A percentile compares a stretch with the other conserved stretches of the same genome.
These are phyloP conservation scores for Mastomys natalensis DNA, from an alignment of 2,113 vertebrate species.

Conservation along the genomic window DNA sequence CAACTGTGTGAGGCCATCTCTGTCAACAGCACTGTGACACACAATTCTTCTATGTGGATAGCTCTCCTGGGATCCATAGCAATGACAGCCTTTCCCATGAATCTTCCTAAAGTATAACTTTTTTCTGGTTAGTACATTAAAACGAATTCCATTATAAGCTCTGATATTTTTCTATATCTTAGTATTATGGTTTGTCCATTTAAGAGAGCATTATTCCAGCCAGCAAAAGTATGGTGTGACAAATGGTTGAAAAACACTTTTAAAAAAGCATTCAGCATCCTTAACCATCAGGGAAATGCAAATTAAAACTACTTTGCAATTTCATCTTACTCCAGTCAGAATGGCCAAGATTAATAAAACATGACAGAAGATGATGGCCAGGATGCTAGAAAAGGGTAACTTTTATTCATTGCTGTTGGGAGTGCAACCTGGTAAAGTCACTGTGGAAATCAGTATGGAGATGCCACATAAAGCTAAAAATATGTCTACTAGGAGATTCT, in stretches of 20 bases:
- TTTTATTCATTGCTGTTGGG: background rate
- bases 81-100: background rate
- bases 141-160: background rate
- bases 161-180: background rate
- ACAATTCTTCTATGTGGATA: background rate
- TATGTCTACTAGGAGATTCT: background rate
- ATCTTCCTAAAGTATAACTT: slow-evolving; percentile 26
- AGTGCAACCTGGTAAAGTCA: background rate
- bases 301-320: background rate
- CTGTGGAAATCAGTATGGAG: background rate
- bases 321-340: background rate
- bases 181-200: background rate
- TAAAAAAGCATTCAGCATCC: background rate
- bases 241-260: background rate
- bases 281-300: background rate
- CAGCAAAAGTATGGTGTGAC: background rate
- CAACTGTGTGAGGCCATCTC: background rate
- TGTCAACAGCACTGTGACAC: background rate
- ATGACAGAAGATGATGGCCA: background rate
- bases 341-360: background rate
- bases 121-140: background rate
- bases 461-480: background rate
- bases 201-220: background rate
- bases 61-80: background rate
- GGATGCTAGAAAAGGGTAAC: background rate